These are phyloP conservation scores for Laspeyria flexula DNA, from an alignment of 2,888 invertebrate genomes.

Conservation along the genomic window DNA sequence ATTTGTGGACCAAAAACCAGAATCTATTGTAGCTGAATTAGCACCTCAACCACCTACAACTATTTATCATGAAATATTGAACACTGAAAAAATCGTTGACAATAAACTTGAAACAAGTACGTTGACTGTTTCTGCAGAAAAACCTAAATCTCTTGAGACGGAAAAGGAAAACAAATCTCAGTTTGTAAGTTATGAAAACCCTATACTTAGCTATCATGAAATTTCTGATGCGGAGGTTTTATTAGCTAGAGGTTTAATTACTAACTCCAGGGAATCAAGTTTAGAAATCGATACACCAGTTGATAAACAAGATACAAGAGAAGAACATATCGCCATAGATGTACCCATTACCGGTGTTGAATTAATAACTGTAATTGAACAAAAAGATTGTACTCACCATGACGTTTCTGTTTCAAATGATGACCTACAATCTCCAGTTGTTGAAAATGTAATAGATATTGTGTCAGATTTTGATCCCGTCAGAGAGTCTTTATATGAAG, in stretches of 20 bases:
- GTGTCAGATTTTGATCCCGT: conserved; percentile 13
- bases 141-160: background rate
- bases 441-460: conserved; percentile 9
- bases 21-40: conserved; percentile 16
- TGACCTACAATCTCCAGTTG: background rate
- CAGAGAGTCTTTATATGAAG: conserved; percentile 43
- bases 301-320: background rate
- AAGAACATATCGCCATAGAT: background rate
- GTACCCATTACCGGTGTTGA: background rate
- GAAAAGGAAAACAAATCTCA: conserved; percentile 2
- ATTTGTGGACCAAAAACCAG: conserved; percentile 28
- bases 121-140: conserved; percentile 1
- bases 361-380: background rate
- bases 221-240: conserved; percentile 54
- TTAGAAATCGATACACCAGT: conserved; percentile 4
- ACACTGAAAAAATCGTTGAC: conserved; percentile 30
- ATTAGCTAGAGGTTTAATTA: conserved; percentile 42
- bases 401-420: conserved; percentile 18
- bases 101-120: background rate
- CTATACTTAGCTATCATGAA: conserved; percentile 47
- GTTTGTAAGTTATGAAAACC: conserved; percentile 23
- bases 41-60: conserved; percentile 20
- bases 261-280: conserved; percentile 38
- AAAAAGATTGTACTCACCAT: conserved; percentile 5
- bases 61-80: conserved; percentile 31